These are phyloP conservation scores for Troilus luridus DNA, from an alignment of 2,888 invertebrate species.

Conservation along the genomic window DNA sequence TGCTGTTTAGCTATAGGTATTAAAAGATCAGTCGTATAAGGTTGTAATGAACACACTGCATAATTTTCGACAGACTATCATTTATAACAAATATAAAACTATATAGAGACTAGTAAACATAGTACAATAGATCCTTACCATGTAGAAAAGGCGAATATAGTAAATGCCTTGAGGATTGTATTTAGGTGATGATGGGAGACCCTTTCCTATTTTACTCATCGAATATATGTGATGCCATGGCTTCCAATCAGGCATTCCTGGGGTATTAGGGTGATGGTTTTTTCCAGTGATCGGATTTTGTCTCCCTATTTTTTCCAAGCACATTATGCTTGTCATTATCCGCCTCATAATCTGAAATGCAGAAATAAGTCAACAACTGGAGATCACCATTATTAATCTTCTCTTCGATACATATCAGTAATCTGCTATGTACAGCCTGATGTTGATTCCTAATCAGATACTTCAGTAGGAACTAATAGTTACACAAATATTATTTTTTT, in stretches of 20 bases:
- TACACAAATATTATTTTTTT: no score
- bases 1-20: no score
- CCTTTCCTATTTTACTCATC: constrained; percentile 57
- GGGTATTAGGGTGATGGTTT: constrained; percentile 41
- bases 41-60: no score
- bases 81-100: no score
- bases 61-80: no score
- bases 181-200: constrained; percentile 42
- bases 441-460: no score
- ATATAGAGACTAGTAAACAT: not conserved
- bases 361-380: not conserved
- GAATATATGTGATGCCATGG: constrained; percentile 63
- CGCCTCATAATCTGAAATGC: constrained; percentile 57
- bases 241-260: constrained; percentile 57
- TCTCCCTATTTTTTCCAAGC: constrained; percentile 56
- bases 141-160: constrained; percentile 70
- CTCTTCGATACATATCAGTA: no score
- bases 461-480: no score
- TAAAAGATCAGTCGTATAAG: no score
- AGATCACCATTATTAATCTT: not conserved
- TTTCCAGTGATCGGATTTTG: constrained; percentile 58
- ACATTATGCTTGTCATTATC: constrained; percentile 58
- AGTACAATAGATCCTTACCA: constrained; percentile 67
- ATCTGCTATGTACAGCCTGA: no score
- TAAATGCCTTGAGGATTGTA: constrained; percentile 69